Evolutionary conservation across 2,888 invertebrate species (phyloP), one percentile per base, ranked within the genome.

Genomic region (Melinaea menophilus): DNA sequence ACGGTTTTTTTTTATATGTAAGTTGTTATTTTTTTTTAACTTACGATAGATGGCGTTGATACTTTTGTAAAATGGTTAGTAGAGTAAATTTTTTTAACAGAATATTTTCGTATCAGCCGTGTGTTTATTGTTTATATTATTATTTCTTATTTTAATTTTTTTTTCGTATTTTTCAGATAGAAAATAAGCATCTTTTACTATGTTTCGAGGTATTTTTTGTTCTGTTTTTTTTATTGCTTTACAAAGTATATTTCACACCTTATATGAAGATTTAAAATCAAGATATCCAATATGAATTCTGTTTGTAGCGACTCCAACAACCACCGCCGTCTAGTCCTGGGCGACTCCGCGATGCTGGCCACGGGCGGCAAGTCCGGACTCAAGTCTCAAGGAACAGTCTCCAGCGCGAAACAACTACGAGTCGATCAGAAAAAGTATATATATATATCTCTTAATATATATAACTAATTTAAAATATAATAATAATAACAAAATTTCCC

Each of bases 301-400:
- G 3, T 64, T 61, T 79, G 13, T 83, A 96, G 96, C 74, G 98
- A 99, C 81, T 98, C 98, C 0, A 98, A 98, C 80, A 98, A 98
- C 82, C 98, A 98, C 80, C 93, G 98, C 46, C 85, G 87, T 0
- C 88, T 98, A 66, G 94, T 97, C 84, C 90, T 98, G 58, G 98
- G 98, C 3, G 99, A 98, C 81, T 98, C 98, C 0, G 97, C 97
- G 0, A 96, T 98, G 92, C 93, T 98, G 75, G 97, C 97, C 2
- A 95, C 97, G 1, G 96, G 96, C 64, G 87, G 89, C 13, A 90
- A 90, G 69, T 92, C 95, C n/a, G 94, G 96, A 13, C 84, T 97
- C 56, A 96, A 97, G 80, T 93, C 96, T 0, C 95, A 97, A 80
- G 97, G 97, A 58, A 97, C 97, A 3, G 94, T 98, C 59, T 96